Base-by-base conservation (phyloP, 2,113 vertebrate genomes). In the Thermophis baileyi region DNA sequence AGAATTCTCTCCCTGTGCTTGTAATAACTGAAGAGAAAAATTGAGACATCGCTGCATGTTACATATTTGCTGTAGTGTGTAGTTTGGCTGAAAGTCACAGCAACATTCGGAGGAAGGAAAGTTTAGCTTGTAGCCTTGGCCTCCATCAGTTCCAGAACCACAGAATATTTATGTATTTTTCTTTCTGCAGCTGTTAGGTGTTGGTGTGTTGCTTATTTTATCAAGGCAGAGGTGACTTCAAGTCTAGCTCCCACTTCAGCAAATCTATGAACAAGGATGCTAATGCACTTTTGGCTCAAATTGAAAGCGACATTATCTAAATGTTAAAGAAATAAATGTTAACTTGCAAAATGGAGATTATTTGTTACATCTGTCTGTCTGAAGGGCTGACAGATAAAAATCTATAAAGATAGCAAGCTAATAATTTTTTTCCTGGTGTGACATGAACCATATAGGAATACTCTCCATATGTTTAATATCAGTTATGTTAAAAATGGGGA, bases 191-290 rank as follows among this genome's bases (percentile, higher is more conserved):
- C 69, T 91, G 44, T 14, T 57, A 91, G 44, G 51, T 93, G 87
- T 60, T 85, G 30, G 44, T 91, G 60, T 57, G 22, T 89, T 93
- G 90, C 63, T 93, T 91, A 89, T 93, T 93, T 93, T 93, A 93
- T 91, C 90, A 91, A 88, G 89, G 46, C 92, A 87, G 40, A 89
- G 89, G 89, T 91, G 90, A 91, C 90, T 88, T 91, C 60, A 93
- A 91, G 93, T 91, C 90, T 93, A 85, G 93, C 63, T 30, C 53
- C 46, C 57, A 69, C 89, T 55, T 90, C 35, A 89, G 89, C 85
- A 88, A 44, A 91, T 88, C 57, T 12, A 88, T 46, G 92, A 93
- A 88, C 40, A 90, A 20, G 57, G 92, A 93, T 93, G 57, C 46
- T 91, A 91, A 93, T 91, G 87, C 87, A 85, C 69, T 89, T 88